Evolutionary conservation across 2,113 vertebrate genomes (phyloP), one percentile per base, ranked within the genome.

Genomic region (Protomyctophum bolini): DNA sequence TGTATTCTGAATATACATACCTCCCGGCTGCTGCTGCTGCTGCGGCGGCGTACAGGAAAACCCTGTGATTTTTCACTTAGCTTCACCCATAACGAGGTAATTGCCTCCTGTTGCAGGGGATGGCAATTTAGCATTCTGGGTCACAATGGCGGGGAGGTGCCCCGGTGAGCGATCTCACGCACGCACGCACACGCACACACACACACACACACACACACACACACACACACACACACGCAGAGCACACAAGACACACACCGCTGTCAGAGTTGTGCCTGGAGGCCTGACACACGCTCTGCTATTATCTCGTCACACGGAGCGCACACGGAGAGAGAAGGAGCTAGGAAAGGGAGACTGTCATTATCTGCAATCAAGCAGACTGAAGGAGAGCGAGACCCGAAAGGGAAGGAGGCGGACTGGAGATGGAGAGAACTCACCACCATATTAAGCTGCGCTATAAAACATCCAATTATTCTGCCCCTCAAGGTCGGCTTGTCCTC

Each of bases 51-150:
- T 41, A 4, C 55, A 54, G 75, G 74, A 77, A 77, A 82, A 85
- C 54, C 15, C 84, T 73, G 76, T 73, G 73, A 86, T 88, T 87
- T 86, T 86, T 88, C 79, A 87, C 82, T 91, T 79, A 57, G 63
- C 81, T 77, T 70, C 72, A 41, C 1, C 80, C 74, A 52, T 87
- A 88, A 92, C 76, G 70, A 84, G 83, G 87, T 92, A 91, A 93
- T 93, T 91, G 87, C 85, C 82, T 86, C 83, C 84, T 78, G 68
- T 89, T 84, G 84, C 84, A 83, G 77, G 74, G 89, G 82, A 82
- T 51, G 65, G 70, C 81, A 78, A 82, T 92, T 92, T 84, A 76
- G 82, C 33, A 15, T 79, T 83, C 66, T 28, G 8, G 21, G 68
- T 55, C 67, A 81, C 81, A 79, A 81, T 83, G 79, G 88, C 64